These are phyloP conservation scores for Zaprionus lineosus DNA, from an alignment of 2,888 invertebrate species.

Conservation along the genomic window DNA sequence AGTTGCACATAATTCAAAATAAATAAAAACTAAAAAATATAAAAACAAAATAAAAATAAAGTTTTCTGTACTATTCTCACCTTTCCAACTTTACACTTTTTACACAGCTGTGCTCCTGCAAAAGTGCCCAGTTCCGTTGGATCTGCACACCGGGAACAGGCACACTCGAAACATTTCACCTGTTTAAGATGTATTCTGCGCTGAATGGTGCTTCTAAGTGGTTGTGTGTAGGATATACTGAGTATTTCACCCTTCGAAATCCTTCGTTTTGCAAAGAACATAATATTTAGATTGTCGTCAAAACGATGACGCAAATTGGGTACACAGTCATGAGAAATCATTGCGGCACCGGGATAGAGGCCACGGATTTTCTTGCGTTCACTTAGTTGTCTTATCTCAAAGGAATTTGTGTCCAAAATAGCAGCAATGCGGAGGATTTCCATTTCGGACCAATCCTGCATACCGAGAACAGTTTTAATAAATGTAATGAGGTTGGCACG, in stretches of 20 bases:
- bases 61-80: slow-evolving; percentile 43
- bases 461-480: slow-evolving; percentile 84
- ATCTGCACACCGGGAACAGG: slow-evolving; percentile 87
- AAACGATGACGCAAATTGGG: slow-evolving; percentile 89
- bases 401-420: slow-evolving; percentile 89
- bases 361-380: slow-evolving; percentile 84
- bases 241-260: slow-evolving; percentile 88
- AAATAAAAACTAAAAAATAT: neutral
- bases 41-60: neutral
- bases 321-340: slow-evolving; percentile 89
- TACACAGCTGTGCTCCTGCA: slow-evolving; percentile 86
- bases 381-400: slow-evolving; percentile 85
- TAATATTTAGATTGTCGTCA: slow-evolving; percentile 85
- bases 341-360: slow-evolving; percentile 86
- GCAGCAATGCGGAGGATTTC: slow-evolving; percentile 86
- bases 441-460: slow-evolving; percentile 84
- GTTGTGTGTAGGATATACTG: slow-evolving; percentile 88
- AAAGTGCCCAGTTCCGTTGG: slow-evolving; percentile 88
- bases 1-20: neutral
- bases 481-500: slow-evolving; percentile 86
- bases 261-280: slow-evolving; percentile 85
- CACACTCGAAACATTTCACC: slow-evolving; percentile 88
- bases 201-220: slow-evolving; percentile 87
- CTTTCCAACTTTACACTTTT: slow-evolving; percentile 85
- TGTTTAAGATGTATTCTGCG: slow-evolving; percentile 86